Evolutionary conservation across 1,140 invertebrate genomes (phyloP).

Genomic region (honey bee (Apis mellifera)): DNA sequence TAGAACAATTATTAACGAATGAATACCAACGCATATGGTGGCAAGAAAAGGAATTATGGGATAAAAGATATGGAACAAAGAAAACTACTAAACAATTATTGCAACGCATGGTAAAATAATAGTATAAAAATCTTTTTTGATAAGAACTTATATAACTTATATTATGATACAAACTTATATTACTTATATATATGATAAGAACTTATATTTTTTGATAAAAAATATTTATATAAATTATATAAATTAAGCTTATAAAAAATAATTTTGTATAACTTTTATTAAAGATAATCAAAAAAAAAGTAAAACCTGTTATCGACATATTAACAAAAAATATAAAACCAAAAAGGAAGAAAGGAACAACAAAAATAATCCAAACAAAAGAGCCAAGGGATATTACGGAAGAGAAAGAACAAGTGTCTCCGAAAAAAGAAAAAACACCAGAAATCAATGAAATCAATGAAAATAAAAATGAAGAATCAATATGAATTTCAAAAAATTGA

Average conservation of each 20-base stretch:
- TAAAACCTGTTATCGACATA: not conserved
- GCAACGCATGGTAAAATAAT: constrained; percentile 28
- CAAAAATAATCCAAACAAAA: not conserved
- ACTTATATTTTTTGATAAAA: not conserved
- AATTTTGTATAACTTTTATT: not conserved
- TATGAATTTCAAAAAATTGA: not conserved
- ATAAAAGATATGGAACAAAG: constrained; percentile 23
- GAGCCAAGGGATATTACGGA: not conserved
- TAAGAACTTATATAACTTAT: no score
- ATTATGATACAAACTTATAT: no score
- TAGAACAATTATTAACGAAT: constrained; percentile 65
- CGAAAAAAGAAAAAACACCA: no score
- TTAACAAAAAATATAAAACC: not conserved
- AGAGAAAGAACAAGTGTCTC: not conserved
- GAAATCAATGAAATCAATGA: not conserved
- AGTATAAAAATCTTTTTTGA: not conserved
- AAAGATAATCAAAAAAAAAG: constrained; percentile 29
- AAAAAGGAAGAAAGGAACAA: not conserved
- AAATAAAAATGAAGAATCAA: not conserved
- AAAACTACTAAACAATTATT: constrained; percentile 38
- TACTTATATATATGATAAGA: not conserved
- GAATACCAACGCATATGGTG: constrained; percentile 72
- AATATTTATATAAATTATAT: not conserved
- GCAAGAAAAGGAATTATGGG: constrained; percentile 64
- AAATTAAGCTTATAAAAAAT: not conserved